Evolutionary conservation across 2,113 vertebrate genomes (phyloP), one percentile per base, ranked within the genome.

Genomic region (Clarias gariepinus): DNA sequence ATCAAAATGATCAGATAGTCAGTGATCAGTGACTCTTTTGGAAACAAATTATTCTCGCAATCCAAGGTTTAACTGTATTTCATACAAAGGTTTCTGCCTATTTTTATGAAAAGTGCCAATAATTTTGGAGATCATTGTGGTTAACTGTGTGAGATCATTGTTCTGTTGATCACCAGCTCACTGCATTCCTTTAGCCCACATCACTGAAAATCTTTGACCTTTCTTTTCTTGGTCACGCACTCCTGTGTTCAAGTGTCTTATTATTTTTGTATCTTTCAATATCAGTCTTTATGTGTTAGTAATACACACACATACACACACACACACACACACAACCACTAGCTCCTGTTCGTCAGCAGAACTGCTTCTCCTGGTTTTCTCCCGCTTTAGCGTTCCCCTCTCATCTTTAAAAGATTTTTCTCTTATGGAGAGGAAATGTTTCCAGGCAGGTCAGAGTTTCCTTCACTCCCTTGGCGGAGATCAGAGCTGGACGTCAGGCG

Each of bases 381-480:
- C 41, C 80, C 25, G 60, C 55, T 71, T 81, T 7, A 5, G 8
- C 53, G 55, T 52, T 78, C 69, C 18, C 57, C 10, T 69, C 53
- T 3, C 23, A 13, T 47, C 68, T 47, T 82, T 23, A 74, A 18
- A 84, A 80, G 61, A 41, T 33, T 55, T 28, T 1, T 76, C 82
- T 2, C 64, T 85, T 66, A 69, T 87, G 41, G 83, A 63, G 66
- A 30, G 41, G 80, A 60, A 82, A 74, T 11, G 13, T 80, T 68
- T 8, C 55, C n/a, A 55, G 53, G 83, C 84, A 60, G 69, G 73
- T 89, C 78, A 86, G 85, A 64, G 77, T 87, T 87, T 90, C 88
- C 79, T 86, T 63, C 86, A 85, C 89, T 90, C 88, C 87, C 76
- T 78, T 87, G n/a, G 66, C 83, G 55, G 81, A 87, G 80, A 87